Conservation (phyloP, 2,797 vertebrate genomes). For the Spinus olivaceus region DNA sequence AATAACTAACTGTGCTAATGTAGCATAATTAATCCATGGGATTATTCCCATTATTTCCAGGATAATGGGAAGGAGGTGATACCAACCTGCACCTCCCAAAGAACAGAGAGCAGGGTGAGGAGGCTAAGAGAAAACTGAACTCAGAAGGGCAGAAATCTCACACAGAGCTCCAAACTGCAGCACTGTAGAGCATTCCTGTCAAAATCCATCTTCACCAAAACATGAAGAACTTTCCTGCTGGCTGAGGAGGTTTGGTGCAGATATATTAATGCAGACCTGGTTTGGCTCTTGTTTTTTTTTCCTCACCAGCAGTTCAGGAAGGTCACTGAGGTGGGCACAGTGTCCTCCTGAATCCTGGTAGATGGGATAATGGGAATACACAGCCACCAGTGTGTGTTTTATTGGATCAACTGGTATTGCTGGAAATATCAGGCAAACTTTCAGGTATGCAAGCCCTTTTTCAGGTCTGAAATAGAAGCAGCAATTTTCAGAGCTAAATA, state of each 20-base stretch:
- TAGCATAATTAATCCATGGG: neutral
- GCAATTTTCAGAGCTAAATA: constrained; percentile 39
- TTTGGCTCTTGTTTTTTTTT: neutral
- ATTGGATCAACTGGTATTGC: neutral
- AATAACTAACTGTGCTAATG: neutral
- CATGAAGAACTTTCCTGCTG: neutral
- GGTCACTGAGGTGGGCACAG: neutral
- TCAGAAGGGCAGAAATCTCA: neutral
- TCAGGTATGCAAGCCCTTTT: neutral
- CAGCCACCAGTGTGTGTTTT: neutral
- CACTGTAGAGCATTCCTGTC: neutral
- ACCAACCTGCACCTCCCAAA: neutral
- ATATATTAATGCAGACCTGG: rapidly evolving
- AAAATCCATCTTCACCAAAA: neutral
- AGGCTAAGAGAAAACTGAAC: neutral
- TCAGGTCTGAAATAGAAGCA: constrained; percentile 46
- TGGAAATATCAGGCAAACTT: neutral
- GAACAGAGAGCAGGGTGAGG: neutral
- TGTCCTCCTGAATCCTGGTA: neutral
- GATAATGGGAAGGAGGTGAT: neutral
- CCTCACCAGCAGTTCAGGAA: neutral
- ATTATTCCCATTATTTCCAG: neutral
- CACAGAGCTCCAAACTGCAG: neutral
- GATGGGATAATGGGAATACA: neutral
- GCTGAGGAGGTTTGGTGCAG: neutral